Evolutionary conservation across 30 jellyfish, hydroid and myxozoan genomes (phyloP).

Genomic region (Haliclystus octoradiatus): DNA sequence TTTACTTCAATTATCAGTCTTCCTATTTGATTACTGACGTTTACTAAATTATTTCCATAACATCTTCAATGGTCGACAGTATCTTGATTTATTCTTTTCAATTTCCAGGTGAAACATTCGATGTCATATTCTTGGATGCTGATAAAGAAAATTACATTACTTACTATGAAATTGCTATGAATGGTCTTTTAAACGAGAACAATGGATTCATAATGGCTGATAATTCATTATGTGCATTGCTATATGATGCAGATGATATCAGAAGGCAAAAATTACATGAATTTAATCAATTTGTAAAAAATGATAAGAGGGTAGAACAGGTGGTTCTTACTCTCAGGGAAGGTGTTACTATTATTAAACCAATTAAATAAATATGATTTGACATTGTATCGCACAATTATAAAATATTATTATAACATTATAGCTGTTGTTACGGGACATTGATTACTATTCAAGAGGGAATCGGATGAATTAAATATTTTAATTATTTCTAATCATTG

Average conservation of each 20-base stretch:
- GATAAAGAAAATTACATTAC: slow-evolving; percentile 33
- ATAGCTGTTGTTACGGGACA: too few species aligned
- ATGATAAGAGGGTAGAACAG: slow-evolving; percentile 39
- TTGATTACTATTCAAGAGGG: too few species aligned
- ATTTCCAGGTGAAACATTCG: slow-evolving; percentile 31
- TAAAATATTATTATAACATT: too few species aligned
- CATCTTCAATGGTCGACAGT: too few species aligned
- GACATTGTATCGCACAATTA: too few species aligned
- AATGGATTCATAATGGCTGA: slow-evolving; percentile 45
- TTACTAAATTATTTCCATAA: too few species aligned
- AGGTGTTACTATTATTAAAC: slow-evolving; percentile 33
- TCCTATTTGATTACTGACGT: too few species aligned
- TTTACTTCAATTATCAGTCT: too few species aligned
- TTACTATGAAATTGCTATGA: slow-evolving; percentile 40
- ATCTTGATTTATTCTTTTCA: too few species aligned
- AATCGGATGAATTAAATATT: too few species aligned
- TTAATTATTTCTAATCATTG: too few species aligned
- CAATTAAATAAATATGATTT: too few species aligned
- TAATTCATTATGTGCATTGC: slow-evolving; percentile 32
- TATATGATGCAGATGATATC: slow-evolving; percentile 35
- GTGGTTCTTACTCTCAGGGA: slow-evolving; percentile 32
- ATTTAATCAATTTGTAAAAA: slow-evolving; percentile 43
- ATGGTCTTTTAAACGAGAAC: slow-evolving; percentile 33
- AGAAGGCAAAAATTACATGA: slow-evolving; percentile 44
- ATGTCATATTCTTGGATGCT: slow-evolving; percentile 35